phyloP scores from a whole-genome alignment of 2,797 vertebrate genomes.

The Myotis pilosus region DNA sequence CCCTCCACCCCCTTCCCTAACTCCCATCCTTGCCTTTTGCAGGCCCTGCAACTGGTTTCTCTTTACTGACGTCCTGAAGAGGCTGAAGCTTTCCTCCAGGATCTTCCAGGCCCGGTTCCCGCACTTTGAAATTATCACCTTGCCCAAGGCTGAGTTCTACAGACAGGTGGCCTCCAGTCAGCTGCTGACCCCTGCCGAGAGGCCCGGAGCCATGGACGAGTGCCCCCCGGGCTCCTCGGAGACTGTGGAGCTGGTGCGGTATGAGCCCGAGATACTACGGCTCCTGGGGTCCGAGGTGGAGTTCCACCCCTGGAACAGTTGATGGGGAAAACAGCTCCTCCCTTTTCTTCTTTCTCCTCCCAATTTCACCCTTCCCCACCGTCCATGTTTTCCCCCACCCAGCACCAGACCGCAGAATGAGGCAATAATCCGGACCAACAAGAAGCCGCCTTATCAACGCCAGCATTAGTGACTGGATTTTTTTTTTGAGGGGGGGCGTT shows the following conservation, averaged over 20 bases:
- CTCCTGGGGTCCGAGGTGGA: constrained; percentile 95
- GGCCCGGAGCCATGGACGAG: constrained; percentile 79
- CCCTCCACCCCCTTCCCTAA: background rate
- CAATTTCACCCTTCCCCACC: constrained; percentile 40
- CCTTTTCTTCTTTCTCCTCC: constrained; percentile 67
- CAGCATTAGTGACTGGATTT: constrained; percentile 80
- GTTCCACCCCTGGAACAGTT: constrained; percentile 88
- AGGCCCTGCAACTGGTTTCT: constrained; percentile 99
- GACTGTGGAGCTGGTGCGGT: constrained; percentile 93
- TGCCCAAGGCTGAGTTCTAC: constrained; percentile 90
- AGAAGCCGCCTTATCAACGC: constrained; percentile 83
- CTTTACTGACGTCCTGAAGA: constrained; percentile 93
- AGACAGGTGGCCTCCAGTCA: constrained; percentile 94
- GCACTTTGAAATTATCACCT: constrained; percentile 92
- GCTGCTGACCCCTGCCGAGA: constrained; percentile 87
- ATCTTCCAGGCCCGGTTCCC: constrained; percentile 97
- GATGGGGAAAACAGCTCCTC: constrained; percentile 75
- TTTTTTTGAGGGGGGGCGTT: constrained; percentile 60
- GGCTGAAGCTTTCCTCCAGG: constrained; percentile 94
- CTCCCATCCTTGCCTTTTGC: background rate
- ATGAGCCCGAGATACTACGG: constrained; percentile 93
- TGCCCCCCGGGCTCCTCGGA: constrained; percentile 79
- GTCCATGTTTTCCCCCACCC: constrained; percentile 34
- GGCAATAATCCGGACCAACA: constrained; percentile 87
- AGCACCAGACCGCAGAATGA: constrained; percentile 80